Evolutionary conservation across 2,797 vertebrate genomes (phyloP).

Genomic region (Geotrypetes seraphini): DNA sequence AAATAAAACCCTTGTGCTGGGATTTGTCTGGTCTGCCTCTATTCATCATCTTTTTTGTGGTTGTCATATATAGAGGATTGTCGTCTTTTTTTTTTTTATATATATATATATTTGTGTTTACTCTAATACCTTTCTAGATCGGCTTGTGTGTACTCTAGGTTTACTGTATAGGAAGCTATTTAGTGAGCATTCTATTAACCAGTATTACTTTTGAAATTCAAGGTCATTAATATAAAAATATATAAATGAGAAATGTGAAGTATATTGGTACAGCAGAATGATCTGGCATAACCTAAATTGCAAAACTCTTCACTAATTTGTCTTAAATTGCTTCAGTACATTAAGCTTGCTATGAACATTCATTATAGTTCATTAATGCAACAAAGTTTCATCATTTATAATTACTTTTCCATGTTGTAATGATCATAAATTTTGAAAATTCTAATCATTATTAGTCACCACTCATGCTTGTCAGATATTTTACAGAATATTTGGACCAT

Average conservation of each 20-base stretch:
- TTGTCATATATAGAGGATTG: no score
- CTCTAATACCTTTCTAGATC: no score
- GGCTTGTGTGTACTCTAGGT: no score
- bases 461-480: slow-evolving; percentile 38
- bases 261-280: slow-evolving; percentile 36
- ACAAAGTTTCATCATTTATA: slow-evolving; percentile 56
- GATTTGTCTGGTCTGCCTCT: no score
- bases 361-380: slow-evolving; percentile 56
- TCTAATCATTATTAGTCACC: slow-evolving; percentile 37
- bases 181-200: no score
- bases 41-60: no score
- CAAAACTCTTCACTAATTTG: slow-evolving; percentile 41
- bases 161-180: no score
- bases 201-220: no score
- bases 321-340: slow-evolving; percentile 49
- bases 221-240: neutral
- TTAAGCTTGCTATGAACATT: slow-evolving; percentile 43
- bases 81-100: no score
- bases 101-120: no score
- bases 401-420: slow-evolving; percentile 52
- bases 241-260: slow-evolving; percentile 6
- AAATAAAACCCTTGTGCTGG: no score
- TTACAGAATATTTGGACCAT: slow-evolving; percentile 37
- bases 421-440: slow-evolving; percentile 52
- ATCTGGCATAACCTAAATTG: slow-evolving; percentile 48